Evolutionary conservation across 1,140 invertebrate genomes (phyloP).

Genomic region (Microplitis mediator): DNA sequence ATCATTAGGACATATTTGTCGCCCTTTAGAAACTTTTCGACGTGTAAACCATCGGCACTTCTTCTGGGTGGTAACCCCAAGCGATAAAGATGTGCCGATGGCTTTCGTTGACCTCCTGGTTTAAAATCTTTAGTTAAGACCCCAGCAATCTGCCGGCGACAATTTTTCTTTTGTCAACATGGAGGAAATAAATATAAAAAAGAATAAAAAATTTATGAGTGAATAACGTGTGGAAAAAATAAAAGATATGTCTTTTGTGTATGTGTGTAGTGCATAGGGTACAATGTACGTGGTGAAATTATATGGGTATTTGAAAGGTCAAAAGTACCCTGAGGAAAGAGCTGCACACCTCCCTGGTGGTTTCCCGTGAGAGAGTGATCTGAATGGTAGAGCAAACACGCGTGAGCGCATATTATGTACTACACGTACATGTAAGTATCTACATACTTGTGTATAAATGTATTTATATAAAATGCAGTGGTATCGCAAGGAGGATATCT

Average conservation of each 20-base stretch:
- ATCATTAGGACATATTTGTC: conserved; percentile 20
- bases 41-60: conserved; percentile 9
- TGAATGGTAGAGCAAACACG: conserved; percentile 33
- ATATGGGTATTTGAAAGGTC: conserved; percentile 16
- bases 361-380: conserved; percentile 31
- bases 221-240: too few relatives aligned
- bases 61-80: conserved; percentile 19
- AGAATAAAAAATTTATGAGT: too few relatives aligned
- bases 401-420: conserved; percentile 26
- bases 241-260: too few relatives aligned
- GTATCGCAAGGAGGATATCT: conserved; percentile 29
- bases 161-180: neutral
- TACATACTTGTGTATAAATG: conserved; percentile 22
- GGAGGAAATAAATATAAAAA: too few relatives aligned
- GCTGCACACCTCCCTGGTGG: conserved; percentile 4
- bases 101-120: neutral
- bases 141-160: neutral
- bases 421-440: too few relatives aligned
- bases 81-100: conserved; percentile 19
- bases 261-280: neutral
- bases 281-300: conserved; percentile 8
- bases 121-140: neutral
- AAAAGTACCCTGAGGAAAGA: conserved; percentile 18
- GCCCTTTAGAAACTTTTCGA: conserved; percentile 1
- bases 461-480: conserved; percentile 6